These are phyloP conservation scores for Pangasius djambal DNA, from an alignment of 2,797 vertebrate genomes.

Conservation along the genomic window DNA sequence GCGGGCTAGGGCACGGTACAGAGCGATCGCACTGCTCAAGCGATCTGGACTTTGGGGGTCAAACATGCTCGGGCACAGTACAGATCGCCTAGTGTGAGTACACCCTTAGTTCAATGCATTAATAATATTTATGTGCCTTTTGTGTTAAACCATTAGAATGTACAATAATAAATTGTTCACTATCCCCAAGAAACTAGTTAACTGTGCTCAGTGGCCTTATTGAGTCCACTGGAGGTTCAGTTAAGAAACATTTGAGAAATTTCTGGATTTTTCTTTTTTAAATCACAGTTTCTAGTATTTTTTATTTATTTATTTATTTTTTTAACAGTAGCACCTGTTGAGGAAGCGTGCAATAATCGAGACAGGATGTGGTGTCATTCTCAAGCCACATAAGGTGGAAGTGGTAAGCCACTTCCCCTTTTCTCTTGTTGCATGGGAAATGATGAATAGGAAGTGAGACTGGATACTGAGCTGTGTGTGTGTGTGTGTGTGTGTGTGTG, in stretches of 20 bases:
- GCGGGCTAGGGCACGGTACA: too few species aligned
- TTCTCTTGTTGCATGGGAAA: constrained; percentile 39
- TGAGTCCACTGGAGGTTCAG: not conserved
- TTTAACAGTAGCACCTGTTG: constrained; percentile 33
- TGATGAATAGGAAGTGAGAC: constrained; percentile 26
- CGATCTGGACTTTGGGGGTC: too few species aligned
- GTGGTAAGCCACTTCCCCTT: constrained; percentile 46
- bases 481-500: not conserved
- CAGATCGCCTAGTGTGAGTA: too few species aligned
- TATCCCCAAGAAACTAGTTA: not conserved
- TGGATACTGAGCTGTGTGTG: not conserved
- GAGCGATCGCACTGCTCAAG: too few species aligned
- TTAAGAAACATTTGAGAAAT: not conserved
- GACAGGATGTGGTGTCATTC: constrained; percentile 53
- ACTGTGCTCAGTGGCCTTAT: too few species aligned
- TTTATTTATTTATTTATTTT: too few species aligned
- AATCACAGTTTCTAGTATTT: not conserved
- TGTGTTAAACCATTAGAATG: not conserved
- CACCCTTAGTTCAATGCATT: not conserved
- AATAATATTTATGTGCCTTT: not conserved
- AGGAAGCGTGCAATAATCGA: constrained; percentile 46
- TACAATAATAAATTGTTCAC: not conserved
- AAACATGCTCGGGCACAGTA: too few species aligned
- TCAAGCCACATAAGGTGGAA: constrained; percentile 45
- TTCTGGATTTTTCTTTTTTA: not conserved